These are phyloP conservation scores for Boleophthalmus pectinirostris DNA, from an alignment of 2,113 vertebrate genomes.

Conservation along the genomic window DNA sequence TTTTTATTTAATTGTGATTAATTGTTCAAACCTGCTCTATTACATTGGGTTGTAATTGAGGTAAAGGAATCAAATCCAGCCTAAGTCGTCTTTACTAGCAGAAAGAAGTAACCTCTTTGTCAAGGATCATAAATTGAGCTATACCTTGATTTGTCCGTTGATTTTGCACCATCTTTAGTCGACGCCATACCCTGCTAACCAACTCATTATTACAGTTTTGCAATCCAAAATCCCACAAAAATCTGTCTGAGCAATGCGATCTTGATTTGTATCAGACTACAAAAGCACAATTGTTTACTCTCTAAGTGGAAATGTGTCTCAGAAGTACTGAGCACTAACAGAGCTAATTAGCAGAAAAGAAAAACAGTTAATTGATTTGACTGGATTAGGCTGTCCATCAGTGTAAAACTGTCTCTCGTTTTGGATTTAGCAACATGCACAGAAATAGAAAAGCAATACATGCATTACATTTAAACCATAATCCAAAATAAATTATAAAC, in stretches of 20 bases:
- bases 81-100: neutral
- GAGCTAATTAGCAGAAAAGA: neutral
- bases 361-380: neutral
- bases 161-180: neutral
- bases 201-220: no score
- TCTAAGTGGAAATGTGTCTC: neutral
- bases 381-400: neutral
- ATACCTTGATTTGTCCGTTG: neutral
- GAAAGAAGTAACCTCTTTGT: neutral
- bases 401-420: neutral
- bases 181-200: neutral
- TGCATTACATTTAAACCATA: no score
- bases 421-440: neutral
- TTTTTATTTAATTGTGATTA: no score
- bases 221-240: neutral
- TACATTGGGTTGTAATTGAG: no score
- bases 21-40: no score
- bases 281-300: neutral
- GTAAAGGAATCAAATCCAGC: no score
- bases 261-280: neutral
- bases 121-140: neutral
- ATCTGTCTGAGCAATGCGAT: neutral
- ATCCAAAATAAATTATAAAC: no score
- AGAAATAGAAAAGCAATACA: no score
- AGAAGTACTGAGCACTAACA: neutral